These are phyloP conservation scores for Brachypodius melanocephalos DNA, from an alignment of 2,113 vertebrate species.

Conservation along the genomic window DNA sequence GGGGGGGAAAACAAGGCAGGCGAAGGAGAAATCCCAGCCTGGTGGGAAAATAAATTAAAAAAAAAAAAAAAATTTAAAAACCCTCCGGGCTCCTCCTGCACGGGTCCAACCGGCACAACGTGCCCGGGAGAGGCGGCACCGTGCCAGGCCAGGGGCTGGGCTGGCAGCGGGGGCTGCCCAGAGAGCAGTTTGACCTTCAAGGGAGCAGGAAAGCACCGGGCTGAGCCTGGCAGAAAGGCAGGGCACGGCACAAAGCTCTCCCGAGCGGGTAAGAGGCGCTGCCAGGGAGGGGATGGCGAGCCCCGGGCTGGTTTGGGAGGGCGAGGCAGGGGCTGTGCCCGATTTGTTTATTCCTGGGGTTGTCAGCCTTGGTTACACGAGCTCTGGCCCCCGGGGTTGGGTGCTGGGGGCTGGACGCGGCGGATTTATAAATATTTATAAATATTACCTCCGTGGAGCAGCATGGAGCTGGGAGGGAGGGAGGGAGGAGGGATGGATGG, in stretches of 20 bases:
- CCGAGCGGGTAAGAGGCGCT: background rate
- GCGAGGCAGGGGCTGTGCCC: slow-evolving; percentile 57
- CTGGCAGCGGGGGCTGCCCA: background rate
- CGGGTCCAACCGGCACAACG: background rate
- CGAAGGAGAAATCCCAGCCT: background rate
- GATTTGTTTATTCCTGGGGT: slow-evolving; percentile 38
- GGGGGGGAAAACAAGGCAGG: background rate
- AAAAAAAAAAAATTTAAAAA: too few relatives aligned
- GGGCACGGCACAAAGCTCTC: background rate
- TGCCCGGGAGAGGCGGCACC: background rate
- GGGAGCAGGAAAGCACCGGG: background rate
- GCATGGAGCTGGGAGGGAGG: background rate
- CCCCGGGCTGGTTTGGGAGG: background rate
- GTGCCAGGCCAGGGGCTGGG: slow-evolving; percentile 34
- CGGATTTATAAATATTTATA: slow-evolving; percentile 18
- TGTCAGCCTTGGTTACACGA: background rate
- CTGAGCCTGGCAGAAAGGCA: background rate
- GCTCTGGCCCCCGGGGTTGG: background rate
- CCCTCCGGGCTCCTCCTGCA: background rate
- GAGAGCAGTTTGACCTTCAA: slow-evolving; percentile 12
- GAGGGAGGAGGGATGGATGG: background rate
- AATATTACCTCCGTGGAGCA: slow-evolving; percentile 7
- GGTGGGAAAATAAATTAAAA: background rate
- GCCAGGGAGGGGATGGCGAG: background rate
- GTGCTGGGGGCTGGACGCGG: background rate